Percentiles rank a stretch among this genome's conserved stretches.
Conservation (phyloP, 2,888 invertebrate genomes). For the Heliconius erato region DNA sequence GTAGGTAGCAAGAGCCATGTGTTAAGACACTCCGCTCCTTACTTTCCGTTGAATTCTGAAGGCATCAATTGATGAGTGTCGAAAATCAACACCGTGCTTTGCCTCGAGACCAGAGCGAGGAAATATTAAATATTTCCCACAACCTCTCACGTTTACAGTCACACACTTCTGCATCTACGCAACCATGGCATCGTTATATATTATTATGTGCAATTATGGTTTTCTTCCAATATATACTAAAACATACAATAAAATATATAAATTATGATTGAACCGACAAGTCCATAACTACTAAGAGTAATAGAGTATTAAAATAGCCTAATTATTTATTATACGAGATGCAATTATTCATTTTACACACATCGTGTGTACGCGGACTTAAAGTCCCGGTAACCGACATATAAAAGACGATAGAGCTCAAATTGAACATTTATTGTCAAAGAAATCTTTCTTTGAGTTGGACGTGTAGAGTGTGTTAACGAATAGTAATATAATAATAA, state of each 20-base stretch:
- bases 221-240: background rate
- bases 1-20: no score
- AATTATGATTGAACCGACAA: background rate
- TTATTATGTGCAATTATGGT: background rate
- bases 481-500: background rate
- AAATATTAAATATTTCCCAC: no score
- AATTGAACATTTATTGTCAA: conserved; percentile 21
- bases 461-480: background rate
- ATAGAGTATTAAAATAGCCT: background rate
- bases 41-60: no score
- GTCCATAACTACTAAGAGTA: background rate
- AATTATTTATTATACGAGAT: background rate
- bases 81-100: no score
- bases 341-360: no score
- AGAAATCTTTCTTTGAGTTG: conserved; percentile 8
- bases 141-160: no score
- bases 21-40: no score
- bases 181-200: no score
- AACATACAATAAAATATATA: background rate
- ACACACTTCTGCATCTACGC: no score
- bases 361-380: conserved; percentile 16
- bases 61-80: no score
- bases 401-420: conserved; percentile 23
- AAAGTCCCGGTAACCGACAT: background rate
- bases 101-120: no score